phyloP scores from a whole-genome alignment of 2,113 vertebrate genomes.

The Procavia capensis region DNA sequence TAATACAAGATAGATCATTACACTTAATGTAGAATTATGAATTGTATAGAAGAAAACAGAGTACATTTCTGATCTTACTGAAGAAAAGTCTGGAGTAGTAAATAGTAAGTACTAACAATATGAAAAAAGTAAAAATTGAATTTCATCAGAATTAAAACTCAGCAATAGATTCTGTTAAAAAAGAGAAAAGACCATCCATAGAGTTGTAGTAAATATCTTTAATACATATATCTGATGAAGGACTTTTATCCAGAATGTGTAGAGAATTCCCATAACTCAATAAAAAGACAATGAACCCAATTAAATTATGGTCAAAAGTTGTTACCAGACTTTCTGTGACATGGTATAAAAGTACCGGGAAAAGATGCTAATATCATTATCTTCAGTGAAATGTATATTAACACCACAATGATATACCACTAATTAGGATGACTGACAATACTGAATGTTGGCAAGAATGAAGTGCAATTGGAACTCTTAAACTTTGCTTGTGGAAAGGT shows the following conservation, averaged over 20 bases:
- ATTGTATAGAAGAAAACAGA: no score
- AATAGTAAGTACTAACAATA: not conserved
- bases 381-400: not conserved
- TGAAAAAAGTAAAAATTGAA: not conserved
- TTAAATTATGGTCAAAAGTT: not conserved
- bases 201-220: not conserved
- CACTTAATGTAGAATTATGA: not conserved
- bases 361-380: not conserved
- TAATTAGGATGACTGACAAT: not conserved
- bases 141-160: slow-evolving; percentile 3
- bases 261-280: not conserved
- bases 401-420: not conserved
- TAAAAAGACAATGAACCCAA: not conserved
- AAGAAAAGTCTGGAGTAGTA: not conserved
- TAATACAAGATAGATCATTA: not conserved
- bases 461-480: no score
- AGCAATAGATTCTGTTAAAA: not conserved
- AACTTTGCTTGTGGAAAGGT: not conserved
- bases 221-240: not conserved
- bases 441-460: not conserved
- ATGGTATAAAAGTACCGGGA: not conserved
- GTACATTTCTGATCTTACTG: not conserved
- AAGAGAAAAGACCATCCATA: not conserved
- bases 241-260: not conserved
- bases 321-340: not conserved